Evolutionary conservation across 2,888 invertebrate species (phyloP), one percentile per base, ranked within the genome.

Genomic region (Dasypolia templi): DNA sequence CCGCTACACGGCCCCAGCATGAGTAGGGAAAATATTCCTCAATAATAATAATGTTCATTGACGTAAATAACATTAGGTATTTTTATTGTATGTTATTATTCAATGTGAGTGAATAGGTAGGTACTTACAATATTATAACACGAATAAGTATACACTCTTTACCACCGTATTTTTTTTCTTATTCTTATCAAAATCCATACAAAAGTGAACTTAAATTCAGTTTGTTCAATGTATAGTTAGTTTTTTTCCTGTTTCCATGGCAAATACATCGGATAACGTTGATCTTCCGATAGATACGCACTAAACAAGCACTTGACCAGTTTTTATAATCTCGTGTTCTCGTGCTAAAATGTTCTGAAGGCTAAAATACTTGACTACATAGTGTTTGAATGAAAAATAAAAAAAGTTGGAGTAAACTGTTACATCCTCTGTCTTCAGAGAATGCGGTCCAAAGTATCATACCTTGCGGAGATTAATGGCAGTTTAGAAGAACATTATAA

Each of bases 311-410:
- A 68, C 64, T 70, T 75, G 79, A 59, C 66, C 53, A 79, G 65
- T 74, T 82, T 80, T 77, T 72, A 65, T 79, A 75, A 62, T 76
- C 51, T 84, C 72, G 68, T 79, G 79, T 44, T 22, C 39, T 65
- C 58, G 42, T 62, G 84, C 82, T 83, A 83, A 83, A 81, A 79
- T 65, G 42, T 72, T 70, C 39, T 65, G 71, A 84, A 84, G 85
- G 83, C 80, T 73, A 73, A 77, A 75, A 77, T 69, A 85, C 68
- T 84, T 83, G 77, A 63, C 55, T 58, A 80, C 70, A 85, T 49
- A 79, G 44, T 71, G 63, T 65, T 72, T 73, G 42, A 62, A 51
- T 72, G 63, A 70, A 72, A 80, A 77, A 77, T 72, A 77, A 68
- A 49, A n/a, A 53, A 68, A 51, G 42, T 79, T 61, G 61, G 35